Conservation (phyloP, 2,113 vertebrate genomes). For the Atherinomorus stipes region DNA sequence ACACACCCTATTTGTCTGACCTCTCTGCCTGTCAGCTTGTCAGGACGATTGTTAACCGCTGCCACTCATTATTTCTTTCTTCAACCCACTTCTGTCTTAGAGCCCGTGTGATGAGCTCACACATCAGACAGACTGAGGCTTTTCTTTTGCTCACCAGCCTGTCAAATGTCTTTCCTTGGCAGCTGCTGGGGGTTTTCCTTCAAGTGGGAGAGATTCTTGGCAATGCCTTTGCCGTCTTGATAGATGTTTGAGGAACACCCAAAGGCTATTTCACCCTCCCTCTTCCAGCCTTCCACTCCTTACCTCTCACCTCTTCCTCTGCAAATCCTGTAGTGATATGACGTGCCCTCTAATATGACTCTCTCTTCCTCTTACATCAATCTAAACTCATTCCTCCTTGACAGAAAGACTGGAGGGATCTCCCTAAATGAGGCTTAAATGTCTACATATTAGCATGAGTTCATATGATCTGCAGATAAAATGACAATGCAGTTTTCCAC, state of each 20-base stretch:
- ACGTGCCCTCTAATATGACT: slow-evolving; percentile 50
- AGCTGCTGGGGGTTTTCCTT: slow-evolving; percentile 54
- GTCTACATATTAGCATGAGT: slow-evolving; percentile 30
- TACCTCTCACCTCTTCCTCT: slow-evolving; percentile 19
- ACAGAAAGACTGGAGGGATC: slow-evolving; percentile 53
- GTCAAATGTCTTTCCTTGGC: slow-evolving; percentile 41
- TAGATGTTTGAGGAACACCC: slow-evolving; percentile 59
- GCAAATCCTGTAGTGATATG: slow-evolving; percentile 17
- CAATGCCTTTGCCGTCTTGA: slow-evolving; percentile 49
- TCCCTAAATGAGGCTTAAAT: slow-evolving; percentile 26
- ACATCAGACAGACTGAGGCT: background rate
- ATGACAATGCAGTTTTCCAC: slow-evolving; percentile 28
- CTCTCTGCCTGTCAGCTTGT: slow-evolving; percentile 46
- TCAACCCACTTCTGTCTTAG: slow-evolving; percentile 23
- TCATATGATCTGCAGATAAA: slow-evolving; percentile 44
- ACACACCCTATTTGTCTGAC: slow-evolving; percentile 30
- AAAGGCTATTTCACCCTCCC: slow-evolving; percentile 36
- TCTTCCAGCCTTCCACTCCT: slow-evolving; percentile 15
- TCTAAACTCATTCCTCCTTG: slow-evolving; percentile 62
- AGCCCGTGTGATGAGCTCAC: background rate
- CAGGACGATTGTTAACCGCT: slow-evolving; percentile 35
- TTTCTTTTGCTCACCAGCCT: slow-evolving; percentile 40
- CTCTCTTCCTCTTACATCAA: slow-evolving; percentile 63
- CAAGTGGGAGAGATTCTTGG: slow-evolving; percentile 52
- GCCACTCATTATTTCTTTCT: slow-evolving; percentile 23